A percentile compares a stretch with the other conserved stretches of the same genome.
phyloP scores from a whole-genome alignment of 2,888 invertebrate species.

The Mimachlamys varia region DNA sequence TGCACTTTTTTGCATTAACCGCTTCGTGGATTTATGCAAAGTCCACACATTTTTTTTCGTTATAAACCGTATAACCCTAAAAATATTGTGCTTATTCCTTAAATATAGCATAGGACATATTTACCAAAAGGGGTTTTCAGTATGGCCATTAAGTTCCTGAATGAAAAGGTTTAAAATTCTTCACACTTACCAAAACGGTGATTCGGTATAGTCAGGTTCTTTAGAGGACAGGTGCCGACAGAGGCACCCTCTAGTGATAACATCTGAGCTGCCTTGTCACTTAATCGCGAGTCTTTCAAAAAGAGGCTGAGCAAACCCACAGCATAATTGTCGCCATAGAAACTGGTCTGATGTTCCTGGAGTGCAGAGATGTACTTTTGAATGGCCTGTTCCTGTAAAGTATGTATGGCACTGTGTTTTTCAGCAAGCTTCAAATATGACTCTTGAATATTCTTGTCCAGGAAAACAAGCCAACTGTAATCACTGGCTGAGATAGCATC shows the following conservation, averaged over 20 bases:
- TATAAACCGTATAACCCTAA: too few species aligned
- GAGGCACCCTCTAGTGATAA: neutral
- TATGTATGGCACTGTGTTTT: neutral
- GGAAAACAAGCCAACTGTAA: neutral
- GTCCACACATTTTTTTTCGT: too few species aligned
- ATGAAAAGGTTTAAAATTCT: too few species aligned
- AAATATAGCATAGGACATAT: too few species aligned
- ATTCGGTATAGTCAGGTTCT: neutral
- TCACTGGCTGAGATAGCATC: neutral
- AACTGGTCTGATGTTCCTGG: neutral
- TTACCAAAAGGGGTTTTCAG: too few species aligned
- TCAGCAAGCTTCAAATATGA: neutral
- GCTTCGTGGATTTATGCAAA: too few species aligned
- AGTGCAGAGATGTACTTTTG: neutral
- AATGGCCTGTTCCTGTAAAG: neutral
- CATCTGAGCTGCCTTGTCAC: neutral
- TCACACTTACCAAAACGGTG: neutral
- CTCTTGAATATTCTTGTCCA: neutral
- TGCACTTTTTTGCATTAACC: too few species aligned
- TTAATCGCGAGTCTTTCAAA: neutral
- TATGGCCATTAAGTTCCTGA: too few species aligned
- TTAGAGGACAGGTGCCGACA: neutral
- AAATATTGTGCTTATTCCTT: too few species aligned
- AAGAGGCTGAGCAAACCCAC: slow-evolving; percentile 1
- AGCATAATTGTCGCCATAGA: slow-evolving; percentile 1